Evolutionary conservation across 2,113 vertebrate species (phyloP).

Genomic region (Chauna torquata): DNA sequence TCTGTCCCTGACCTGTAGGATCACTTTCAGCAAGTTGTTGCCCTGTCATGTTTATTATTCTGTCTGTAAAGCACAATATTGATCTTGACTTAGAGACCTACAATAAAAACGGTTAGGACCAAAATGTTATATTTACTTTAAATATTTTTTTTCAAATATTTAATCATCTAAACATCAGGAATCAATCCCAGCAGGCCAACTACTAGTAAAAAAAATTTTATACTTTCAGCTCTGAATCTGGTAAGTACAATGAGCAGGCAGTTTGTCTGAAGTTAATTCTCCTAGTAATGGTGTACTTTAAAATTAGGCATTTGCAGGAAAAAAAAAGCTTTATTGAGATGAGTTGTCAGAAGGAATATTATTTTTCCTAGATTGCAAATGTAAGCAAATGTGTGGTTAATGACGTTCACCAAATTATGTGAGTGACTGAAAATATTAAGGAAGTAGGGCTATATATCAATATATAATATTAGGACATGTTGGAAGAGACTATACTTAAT

Average conservation of each 20-base stretch:
- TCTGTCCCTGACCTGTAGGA: not conserved
- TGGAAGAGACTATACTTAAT: constrained; percentile 2
- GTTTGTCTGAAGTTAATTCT: not conserved
- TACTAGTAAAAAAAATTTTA: not conserved
- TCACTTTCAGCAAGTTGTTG: not conserved
- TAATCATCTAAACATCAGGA: not conserved
- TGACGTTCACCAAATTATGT: not conserved
- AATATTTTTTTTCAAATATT: not conserved
- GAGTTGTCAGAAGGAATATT: not conserved
- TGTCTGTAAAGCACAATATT: not conserved
- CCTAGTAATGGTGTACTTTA: not conserved
- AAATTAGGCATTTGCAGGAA: not conserved
- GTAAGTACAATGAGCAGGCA: not conserved
- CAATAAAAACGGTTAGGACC: not conserved
- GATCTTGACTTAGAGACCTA: not conserved
- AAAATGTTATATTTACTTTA: not conserved
- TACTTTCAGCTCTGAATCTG: not conserved
- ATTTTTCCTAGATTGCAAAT: not conserved
- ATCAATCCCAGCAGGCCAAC: not conserved
- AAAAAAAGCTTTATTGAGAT: not conserved
- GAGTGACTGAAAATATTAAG: constrained; percentile 10
- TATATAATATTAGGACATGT: not conserved
- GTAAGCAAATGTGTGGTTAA: not conserved
- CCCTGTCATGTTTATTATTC: not conserved
- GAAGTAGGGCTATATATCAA: not conserved